Evolutionary conservation across 2,888 invertebrate genomes (phyloP), one percentile per base, ranked within the genome.

Genomic region (Anorthoa munda): DNA sequence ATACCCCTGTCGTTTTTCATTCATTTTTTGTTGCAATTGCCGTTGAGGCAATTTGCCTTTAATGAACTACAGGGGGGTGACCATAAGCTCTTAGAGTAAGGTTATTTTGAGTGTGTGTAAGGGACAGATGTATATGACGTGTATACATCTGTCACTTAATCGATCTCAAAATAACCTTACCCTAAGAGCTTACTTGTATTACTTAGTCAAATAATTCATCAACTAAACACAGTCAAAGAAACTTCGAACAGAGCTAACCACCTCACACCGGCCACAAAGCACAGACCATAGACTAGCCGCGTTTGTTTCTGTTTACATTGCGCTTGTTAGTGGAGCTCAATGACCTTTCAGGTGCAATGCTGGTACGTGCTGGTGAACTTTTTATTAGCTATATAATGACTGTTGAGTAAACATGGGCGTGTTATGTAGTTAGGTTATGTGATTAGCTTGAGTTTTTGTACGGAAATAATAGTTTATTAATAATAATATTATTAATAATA

Each of bases 281-380:
- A 65, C 70, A 64, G 66, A 60, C 70, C 65, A 73, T 72, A 53
- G 58, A 59, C 79, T 61, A 79, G 61, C 72, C 39, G 48, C 66
- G 70, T 70, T 80, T 72, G 75, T 83, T 74, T 78, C 72, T 81
- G 68, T 86, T 86, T 86, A 85, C 81, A 73, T 26, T 23, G 58
- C 59, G 59, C 76, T 77, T 76, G 81, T 78, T 75, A 79, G 73
- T 45, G 39, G 61, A 71, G 85, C 60, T 77, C 68, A 74, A 15
- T 75, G 77, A 80, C 72, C 84, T 86, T 86, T 86, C 80, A 86
- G 86, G 80, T 86, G 79, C 84, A 81, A 65, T 74, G 65, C 59
- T 59, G n/a, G 66, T 76, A 39, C 61, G 45, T 74, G 75, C 71
- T 66, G 79, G 78, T 86, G 79, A 86, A 86, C 82, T 80, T 80